phyloP scores from a whole-genome alignment of 1,140 invertebrate species.

The Micrasema longulum region DNA sequence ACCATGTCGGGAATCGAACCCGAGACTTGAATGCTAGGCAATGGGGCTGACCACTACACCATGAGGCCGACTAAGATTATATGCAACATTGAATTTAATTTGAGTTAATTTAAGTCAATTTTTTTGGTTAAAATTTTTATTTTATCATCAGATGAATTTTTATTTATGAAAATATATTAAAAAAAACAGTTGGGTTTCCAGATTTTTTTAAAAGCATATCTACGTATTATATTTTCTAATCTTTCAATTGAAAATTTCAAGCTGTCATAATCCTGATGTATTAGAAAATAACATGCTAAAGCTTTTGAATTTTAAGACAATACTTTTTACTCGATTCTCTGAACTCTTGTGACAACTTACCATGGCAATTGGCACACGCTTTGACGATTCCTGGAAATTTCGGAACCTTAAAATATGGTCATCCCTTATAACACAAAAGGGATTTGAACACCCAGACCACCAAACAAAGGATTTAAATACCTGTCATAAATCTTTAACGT shows the following conservation, averaged over 20 bases:
- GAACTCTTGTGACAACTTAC: neutral
- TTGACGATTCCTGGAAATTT: constrained; percentile 2
- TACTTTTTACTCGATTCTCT: neutral
- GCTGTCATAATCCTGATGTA: neutral
- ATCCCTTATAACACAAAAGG: neutral
- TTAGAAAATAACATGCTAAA: constrained; percentile 11
- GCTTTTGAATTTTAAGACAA: neutral
- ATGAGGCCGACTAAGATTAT: too few relatives aligned
- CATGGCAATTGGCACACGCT: constrained; percentile 18
- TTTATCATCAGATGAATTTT: too few relatives aligned
- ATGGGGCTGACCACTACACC: too few relatives aligned
- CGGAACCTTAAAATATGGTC: constrained; percentile 7
- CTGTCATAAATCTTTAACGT: constrained; percentile 18
- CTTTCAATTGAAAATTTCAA: neutral
- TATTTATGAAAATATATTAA: too few relatives aligned
- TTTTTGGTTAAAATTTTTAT: too few relatives aligned
- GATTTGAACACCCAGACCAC: constrained; percentile 7
- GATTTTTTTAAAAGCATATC: too few relatives aligned
- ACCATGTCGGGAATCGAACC: too few relatives aligned
- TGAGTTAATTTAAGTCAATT: too few relatives aligned
- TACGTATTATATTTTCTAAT: too few relatives aligned
- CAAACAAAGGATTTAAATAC: constrained; percentile 7
- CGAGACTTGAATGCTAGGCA: too few relatives aligned
- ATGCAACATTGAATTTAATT: too few relatives aligned
- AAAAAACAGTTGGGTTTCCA: too few relatives aligned